A percentile compares a stretch with the other conserved stretches of the same genome.
phyloP scores from a whole-genome alignment of 1,140 invertebrate genomes.

The Zaprionus lachaisei region DNA sequence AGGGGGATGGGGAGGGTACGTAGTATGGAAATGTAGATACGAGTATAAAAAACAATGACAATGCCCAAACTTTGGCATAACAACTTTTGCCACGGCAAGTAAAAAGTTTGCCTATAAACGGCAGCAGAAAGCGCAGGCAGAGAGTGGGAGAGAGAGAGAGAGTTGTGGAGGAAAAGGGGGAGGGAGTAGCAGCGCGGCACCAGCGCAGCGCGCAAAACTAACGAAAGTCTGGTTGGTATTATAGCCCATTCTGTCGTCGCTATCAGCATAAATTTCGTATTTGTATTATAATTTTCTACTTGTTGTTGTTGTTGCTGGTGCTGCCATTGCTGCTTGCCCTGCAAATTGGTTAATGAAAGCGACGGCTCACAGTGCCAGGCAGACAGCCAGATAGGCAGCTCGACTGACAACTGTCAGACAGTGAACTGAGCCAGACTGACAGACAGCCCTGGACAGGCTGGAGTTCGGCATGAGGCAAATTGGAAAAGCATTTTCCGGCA shows the following conservation, averaged over 20 bases:
- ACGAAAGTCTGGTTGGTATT: slow-evolving; percentile 52
- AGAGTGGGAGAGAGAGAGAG: not conserved
- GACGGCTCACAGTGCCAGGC: slow-evolving; percentile 21
- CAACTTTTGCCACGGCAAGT: slow-evolving; percentile 47
- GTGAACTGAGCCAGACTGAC: slow-evolving; percentile 1
- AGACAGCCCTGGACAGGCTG: slow-evolving; percentile 19
- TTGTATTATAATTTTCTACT: slow-evolving; percentile 75
- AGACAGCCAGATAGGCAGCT: not conserved
- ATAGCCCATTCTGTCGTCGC: slow-evolving; percentile 56
- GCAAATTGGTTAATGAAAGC: slow-evolving; percentile 74
- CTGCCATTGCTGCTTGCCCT: not conserved
- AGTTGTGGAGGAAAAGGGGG: not conserved
- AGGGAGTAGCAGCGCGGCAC: not conserved
- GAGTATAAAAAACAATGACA: slow-evolving; percentile 53
- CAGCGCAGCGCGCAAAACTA: slow-evolving; percentile 23
- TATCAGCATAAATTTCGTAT: slow-evolving; percentile 78
- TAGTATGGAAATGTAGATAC: slow-evolving; percentile 33
- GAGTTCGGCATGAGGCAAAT: slow-evolving; percentile 48
- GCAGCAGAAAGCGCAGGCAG: not conserved
- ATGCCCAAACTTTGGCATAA: slow-evolving; percentile 54
- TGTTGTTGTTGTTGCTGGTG: slow-evolving; percentile 19
- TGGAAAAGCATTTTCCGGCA: slow-evolving; percentile 62
- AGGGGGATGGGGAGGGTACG: not conserved
- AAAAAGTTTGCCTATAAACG: slow-evolving; percentile 50
- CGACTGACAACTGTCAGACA: slow-evolving; percentile 13